A percentile compares a stretch with the other conserved stretches of the same genome.
Conservation (phyloP, 2,797 vertebrate genomes). For the Pangasius mekongensis region DNA sequence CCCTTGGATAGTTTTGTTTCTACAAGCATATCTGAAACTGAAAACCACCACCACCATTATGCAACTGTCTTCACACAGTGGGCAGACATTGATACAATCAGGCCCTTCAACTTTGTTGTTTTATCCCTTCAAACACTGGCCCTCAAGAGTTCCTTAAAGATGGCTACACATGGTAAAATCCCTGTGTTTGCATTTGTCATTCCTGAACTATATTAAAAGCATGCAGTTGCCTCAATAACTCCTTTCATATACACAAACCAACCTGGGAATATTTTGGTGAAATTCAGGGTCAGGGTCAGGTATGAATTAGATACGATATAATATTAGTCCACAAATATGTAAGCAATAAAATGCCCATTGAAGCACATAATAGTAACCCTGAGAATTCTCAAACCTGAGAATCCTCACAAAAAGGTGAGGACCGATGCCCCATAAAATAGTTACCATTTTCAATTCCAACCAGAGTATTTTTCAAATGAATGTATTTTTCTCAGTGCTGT, state of each 20-base stretch:
- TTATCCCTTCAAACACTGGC: neutral
- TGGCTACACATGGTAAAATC: neutral
- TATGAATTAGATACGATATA: neutral
- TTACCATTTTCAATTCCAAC: neutral
- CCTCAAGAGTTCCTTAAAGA: neutral
- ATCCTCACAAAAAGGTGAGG: neutral
- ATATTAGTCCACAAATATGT: neutral
- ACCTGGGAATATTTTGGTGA: neutral
- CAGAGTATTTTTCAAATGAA: neutral
- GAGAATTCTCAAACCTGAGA: neutral
- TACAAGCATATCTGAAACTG: neutral
- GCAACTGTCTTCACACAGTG: neutral
- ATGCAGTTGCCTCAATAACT: slow-evolving; percentile 5
- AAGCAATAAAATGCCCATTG: neutral
- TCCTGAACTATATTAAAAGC: neutral
- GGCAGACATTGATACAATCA: neutral
- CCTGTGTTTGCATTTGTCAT: slow-evolving; percentile 4
- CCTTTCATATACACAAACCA: slow-evolving; percentile 12
- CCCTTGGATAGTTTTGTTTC: neutral
- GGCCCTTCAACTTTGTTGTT: neutral
- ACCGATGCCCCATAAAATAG: neutral
- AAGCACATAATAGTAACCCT: neutral
- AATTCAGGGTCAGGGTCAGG: neutral
- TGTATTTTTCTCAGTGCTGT: neutral
- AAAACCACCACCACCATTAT: neutral